Evolutionary conservation across 2,888 invertebrate genomes (phyloP), one percentile per base, ranked within the genome.

Genomic region (Hypselothyrea guttata): DNA sequence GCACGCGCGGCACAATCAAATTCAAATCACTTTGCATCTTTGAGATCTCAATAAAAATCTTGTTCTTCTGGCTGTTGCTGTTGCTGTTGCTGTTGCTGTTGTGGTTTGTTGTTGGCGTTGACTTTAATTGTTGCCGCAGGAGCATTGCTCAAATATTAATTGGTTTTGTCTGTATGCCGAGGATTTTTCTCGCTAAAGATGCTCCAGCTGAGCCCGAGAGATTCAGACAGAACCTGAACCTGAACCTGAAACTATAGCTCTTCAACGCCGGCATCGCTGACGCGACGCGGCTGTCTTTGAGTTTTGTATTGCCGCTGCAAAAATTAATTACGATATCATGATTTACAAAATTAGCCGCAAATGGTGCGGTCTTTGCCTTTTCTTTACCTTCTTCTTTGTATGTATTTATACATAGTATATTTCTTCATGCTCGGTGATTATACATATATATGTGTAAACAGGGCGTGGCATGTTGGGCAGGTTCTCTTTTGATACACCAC

Each of bases 121-220:
- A 78, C 75, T 83, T 86, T 87, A 88, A 88, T 88, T 88, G 88
- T 87, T 82, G 87, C 86, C 86, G 84, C 75, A 81, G 87, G 88
- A 86, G 83, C 84, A 84, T 85, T 86, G 85, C 78, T 86, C 86
- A 86, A 84, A 87, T 86, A 88, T 87, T 87, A 88, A 88, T 88
- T 83, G 82, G 82, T 81, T 81, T 84, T 75, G 84, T 78, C 67
- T 75, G 73, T 61, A 57, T 63, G 57, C 58, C 18, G 63, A 65
- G 75, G 84, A 79, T 78, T 78, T 78, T 22, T 22, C 84, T 83
- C 69, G 59, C 68, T 75, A 78, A 77, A 71, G 58, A 63, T 48
- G 65, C 64, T 54, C 52, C 61, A 28, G 58, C 18, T 13, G 57
- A 42, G 41, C 42, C 15, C 16, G 37, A 7, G 46, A n/a, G n/a